phyloP scores from a whole-genome alignment of 53 echinoderm and acorn worm species.

The Astropecten irregularis region DNA sequence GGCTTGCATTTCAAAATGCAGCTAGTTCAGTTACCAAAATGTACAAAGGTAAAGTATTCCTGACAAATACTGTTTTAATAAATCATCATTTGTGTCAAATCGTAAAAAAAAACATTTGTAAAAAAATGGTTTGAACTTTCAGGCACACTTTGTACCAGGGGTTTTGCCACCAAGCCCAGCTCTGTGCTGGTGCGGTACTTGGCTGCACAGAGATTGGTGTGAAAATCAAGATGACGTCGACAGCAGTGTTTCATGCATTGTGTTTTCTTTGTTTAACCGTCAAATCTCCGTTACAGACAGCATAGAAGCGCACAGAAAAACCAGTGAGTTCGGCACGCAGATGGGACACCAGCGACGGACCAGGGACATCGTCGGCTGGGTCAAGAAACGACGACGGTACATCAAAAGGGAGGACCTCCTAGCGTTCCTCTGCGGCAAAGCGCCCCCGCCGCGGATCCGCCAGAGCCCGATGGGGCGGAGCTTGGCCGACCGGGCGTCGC shows the following conservation, averaged over 20 bases:
- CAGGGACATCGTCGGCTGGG: constrained; percentile 91
- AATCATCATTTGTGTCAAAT: too few species aligned
- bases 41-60: constrained; percentile 80
- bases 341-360: constrained; percentile 94
- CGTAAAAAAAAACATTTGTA: too few species aligned
- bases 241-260: too few species aligned
- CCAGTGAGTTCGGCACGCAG: constrained; percentile 86
- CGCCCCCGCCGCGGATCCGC: constrained; percentile 74
- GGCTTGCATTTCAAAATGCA: constrained; percentile 98
- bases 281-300: constrained; percentile 72
- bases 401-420: constrained; percentile 91
- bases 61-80: too few species aligned
- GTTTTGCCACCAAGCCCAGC: too few species aligned
- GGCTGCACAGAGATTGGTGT: too few species aligned
- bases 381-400: constrained; percentile 89
- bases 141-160: too few species aligned
- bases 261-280: too few species aligned
- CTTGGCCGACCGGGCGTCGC: constrained; percentile 80
- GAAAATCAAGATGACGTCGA: too few species aligned
- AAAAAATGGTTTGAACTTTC: too few species aligned
- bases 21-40: constrained; percentile 89
- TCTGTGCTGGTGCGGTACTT: too few species aligned
- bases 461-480: constrained; percentile 69
- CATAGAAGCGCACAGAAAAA: constrained; percentile 82
- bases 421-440: constrained; percentile 92